Base-by-base conservation (phyloP, 2,797 vertebrate species). In the Erethizon dorsatum region DNA sequence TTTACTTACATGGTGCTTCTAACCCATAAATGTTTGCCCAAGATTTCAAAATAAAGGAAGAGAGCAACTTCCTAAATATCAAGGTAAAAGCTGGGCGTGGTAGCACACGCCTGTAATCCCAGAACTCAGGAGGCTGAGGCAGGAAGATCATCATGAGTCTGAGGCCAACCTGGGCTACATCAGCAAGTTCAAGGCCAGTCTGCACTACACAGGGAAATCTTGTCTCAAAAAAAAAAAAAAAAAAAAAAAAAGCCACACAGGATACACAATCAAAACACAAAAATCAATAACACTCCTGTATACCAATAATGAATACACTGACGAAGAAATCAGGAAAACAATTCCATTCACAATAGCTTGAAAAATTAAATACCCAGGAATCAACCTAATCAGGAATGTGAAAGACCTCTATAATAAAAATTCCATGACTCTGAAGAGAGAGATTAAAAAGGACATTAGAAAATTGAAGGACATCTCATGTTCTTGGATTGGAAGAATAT, bases 41-140 rank as follows among this genome's bases (percentile, higher is more conserved):
- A 88, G 77, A 85, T 50, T 73, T 83, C 82, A 95, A 92, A 87
- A 85, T 57, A 28, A 90, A 73, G 61, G 56, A 88, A 89, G 85
- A 67, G 33, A 69, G 17, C 65, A 69, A 69, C 65, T 69, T 37
- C 17, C 33, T 37, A 69, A 69, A n/a, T 37, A 69, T 37, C 65
- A 69, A 69, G 17, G 17, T 37, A 69, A 69, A 69, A 69, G 12
- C 65, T 69, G 33, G 17, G 5, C 6, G 3, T 69, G 15, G 33
- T 69, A 3, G n/a, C 33, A 17, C 65, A n/a, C 6, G n/a, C 33
- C 65, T 69, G 65, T 37, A 69, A 69, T 69, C 65, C 17, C 33
- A 69, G 33, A 69, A 69, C n/a, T 18, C 15, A 17, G 33, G 65
- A 69, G 65, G 15, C 15, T 37, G 31, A 69, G 33, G 33, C 33